phyloP scores from a whole-genome alignment of 1,140 invertebrate species.

The Rhagoletis zephyria region DNA sequence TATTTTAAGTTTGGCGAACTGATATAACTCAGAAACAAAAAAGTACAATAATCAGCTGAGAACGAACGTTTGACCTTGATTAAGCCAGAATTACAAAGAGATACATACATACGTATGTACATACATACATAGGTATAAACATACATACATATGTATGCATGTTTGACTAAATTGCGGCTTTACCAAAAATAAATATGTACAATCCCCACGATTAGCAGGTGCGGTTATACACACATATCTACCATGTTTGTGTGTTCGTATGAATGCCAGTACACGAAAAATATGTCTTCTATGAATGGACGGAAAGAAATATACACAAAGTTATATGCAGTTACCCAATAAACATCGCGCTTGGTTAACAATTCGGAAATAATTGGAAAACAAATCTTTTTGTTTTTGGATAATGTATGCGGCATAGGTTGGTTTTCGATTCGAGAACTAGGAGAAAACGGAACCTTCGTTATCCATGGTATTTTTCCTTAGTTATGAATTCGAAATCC shows the following conservation, averaged over 20 bases:
- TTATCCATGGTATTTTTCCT: too few species aligned
- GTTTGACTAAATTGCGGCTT: not conserved
- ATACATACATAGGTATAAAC: not conserved
- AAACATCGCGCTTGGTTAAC: too few species aligned
- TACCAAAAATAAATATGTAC: not conserved
- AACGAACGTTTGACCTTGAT: conserved; percentile 33
- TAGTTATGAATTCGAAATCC: too few species aligned
- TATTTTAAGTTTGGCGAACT: not conserved
- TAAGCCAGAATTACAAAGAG: not conserved
- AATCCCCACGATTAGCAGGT: conserved; percentile 2
- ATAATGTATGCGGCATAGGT: too few species aligned
- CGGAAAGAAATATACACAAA: too few species aligned
- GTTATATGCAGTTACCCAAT: too few species aligned
- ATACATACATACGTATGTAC: not conserved
- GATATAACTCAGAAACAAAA: not conserved
- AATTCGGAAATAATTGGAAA: too few species aligned
- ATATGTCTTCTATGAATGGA: too few species aligned
- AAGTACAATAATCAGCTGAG: not conserved
- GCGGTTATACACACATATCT: not conserved
- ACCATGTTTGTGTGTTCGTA: not conserved
- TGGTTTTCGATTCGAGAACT: too few species aligned
- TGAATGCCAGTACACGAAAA: not conserved
- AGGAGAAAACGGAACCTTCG: too few species aligned
- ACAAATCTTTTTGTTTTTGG: too few species aligned
- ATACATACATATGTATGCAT: not conserved